Base-by-base conservation (phyloP, 2,888 invertebrate genomes). In the Abrostola tripartita region DNA sequence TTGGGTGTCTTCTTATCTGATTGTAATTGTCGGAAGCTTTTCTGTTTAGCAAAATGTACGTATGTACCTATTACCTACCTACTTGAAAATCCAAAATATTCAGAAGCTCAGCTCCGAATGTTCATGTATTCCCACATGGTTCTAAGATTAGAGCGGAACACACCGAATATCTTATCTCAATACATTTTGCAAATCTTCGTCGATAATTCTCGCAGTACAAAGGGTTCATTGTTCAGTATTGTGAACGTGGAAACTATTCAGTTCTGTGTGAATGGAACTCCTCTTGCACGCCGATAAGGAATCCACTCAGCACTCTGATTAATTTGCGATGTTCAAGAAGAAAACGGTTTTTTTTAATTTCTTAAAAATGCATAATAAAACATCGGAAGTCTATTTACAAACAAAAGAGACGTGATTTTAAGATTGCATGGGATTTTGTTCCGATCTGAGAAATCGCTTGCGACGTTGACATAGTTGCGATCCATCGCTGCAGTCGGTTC, bases 181-280 rank as follows among this genome's bases (percentile, higher is more conserved):
- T 71, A 66, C 57, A 66, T 64, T 76, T 75, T 68, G 61, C 68
- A 75, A 68, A 66, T 66, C 65, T 68, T 60, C 52, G 53, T 60
- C 74, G 63, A 75, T 75, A 78, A 78, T 76, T 64, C 71, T 49
- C 51, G 51, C 9, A 57, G 50, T 78, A 75, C 76, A 76, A 75
- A 76, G 51, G 68, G 37, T 11, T 49, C 41, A 68, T 76, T 76
- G 79, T 76, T 76, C 65, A 66, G 65, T 71, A 71, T 68, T 71
- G 68, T 68, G 71, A 66, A 66, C 76, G 71, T 64, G 47, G 63
- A 71, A 78, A 76, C 79, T 76, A 76, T 76, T 76, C 71, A 75
- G 65, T 65, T 71, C 68, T 50, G 41, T 37, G 54, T 71, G 79
- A 76, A 78, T 78, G 61, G 61, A 75, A 40, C 54, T 58, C 54